phyloP scores from a whole-genome alignment of 2,888 invertebrate genomes.

The Keiferia lycopersicella region DNA sequence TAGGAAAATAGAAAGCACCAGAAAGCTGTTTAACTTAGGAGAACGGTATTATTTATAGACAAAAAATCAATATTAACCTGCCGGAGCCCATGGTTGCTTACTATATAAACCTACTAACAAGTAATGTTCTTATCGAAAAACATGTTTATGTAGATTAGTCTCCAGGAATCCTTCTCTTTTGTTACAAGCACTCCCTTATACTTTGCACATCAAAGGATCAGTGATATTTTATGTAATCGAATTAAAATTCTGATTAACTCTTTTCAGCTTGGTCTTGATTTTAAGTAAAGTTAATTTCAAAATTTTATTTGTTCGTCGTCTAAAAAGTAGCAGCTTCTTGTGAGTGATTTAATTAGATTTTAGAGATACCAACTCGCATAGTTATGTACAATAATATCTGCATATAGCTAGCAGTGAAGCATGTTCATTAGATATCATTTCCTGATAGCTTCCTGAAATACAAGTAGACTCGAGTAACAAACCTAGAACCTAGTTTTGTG shows the following conservation, averaged over 20 bases:
- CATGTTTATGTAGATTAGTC: slow-evolving; percentile 60
- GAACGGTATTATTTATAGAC: background rate
- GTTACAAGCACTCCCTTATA: slow-evolving; percentile 72
- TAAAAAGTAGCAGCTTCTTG: slow-evolving; percentile 55
- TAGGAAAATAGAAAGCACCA: background rate
- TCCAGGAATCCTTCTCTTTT: slow-evolving; percentile 61
- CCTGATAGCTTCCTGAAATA: slow-evolving; percentile 35
- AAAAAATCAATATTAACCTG: slow-evolving; percentile 18
- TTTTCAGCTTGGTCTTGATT: slow-evolving; percentile 82
- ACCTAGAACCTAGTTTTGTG: slow-evolving; percentile 9
- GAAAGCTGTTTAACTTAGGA: background rate
- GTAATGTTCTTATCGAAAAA: slow-evolving; percentile 39
- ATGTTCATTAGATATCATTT: slow-evolving; percentile 48
- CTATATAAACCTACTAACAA: slow-evolving; percentile 39
- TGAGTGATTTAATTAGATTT: slow-evolving; percentile 37
- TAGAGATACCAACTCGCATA: slow-evolving; percentile 25
- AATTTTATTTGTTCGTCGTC: slow-evolving; percentile 52
- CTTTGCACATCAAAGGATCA: slow-evolving; percentile 71
- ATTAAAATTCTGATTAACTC: slow-evolving; percentile 79
- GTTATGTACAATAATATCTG: slow-evolving; percentile 22
- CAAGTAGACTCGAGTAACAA: slow-evolving; percentile 17
- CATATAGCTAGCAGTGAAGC: slow-evolving; percentile 48
- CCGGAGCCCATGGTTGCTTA: slow-evolving; percentile 52
- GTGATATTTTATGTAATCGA: slow-evolving; percentile 58
- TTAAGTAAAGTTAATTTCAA: slow-evolving; percentile 62